Evolutionary conservation across 2,113 vertebrate species (phyloP).

Genomic region (Elaphurus davidianus): DNA sequence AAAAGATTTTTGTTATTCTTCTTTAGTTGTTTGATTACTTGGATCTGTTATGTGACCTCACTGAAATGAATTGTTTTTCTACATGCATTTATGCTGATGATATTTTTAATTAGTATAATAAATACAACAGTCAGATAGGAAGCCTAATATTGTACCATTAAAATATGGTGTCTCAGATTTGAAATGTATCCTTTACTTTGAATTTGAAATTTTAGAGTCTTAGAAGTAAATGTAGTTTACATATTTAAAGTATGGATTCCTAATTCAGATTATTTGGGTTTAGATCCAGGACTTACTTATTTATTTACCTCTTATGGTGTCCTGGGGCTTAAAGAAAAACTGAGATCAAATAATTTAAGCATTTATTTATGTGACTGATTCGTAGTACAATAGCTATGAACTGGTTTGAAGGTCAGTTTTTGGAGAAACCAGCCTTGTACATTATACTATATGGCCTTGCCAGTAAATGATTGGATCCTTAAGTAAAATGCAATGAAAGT

Average conservation of each 20-base stretch:
- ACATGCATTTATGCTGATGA: background rate
- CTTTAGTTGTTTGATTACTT: background rate
- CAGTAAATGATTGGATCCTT: background rate
- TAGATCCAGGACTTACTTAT: background rate
- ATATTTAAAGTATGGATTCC: background rate
- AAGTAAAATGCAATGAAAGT: background rate
- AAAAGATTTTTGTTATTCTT: background rate
- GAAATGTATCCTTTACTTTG: background rate
- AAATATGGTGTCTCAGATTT: background rate
- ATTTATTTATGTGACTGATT: background rate
- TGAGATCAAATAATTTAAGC: background rate
- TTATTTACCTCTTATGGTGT: background rate
- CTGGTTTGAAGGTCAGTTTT: background rate
- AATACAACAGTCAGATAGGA: background rate
- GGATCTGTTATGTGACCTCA: background rate
- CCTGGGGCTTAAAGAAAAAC: background rate
- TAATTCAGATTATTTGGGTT: background rate
- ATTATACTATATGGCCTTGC: background rate
- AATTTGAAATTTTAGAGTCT: background rate
- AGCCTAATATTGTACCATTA: background rate
- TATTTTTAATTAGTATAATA: background rate
- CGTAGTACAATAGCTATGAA: background rate
- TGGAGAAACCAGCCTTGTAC: background rate
- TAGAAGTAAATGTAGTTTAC: background rate
- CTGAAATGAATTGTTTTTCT: background rate